Base-by-base conservation (phyloP, 2,888 invertebrate species). In the Conistra vaccinii region DNA sequence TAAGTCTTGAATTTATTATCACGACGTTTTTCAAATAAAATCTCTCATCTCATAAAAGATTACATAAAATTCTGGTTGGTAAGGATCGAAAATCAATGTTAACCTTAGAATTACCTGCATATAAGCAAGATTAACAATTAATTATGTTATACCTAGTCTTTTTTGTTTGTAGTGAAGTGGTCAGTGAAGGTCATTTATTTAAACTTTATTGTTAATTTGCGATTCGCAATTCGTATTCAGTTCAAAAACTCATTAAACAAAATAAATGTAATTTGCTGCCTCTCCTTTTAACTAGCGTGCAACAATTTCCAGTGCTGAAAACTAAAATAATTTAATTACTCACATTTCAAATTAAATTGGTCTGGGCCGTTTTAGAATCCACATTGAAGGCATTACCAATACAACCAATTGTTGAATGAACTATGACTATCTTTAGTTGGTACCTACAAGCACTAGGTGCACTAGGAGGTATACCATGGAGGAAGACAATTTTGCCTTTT, bases 181-280 rank as follows among this genome's bases (percentile, higher is more conserved):
- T 53, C 74, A 42, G 39, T 45, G 12, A 29, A 35, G 17, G 29
- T 3, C 17, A 51, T 35, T 51, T 20, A 42, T 35, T 76, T 29
- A 48, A 35, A 74, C n/a, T 53, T 9, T n/a, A 20, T 10, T 10
- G 20, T 68, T n/a, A 63, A 75, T 73, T 74, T 60, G 20, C 32
- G 32, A 66, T 67, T 80, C 48, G 57, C 20, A 26, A 75, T 69
- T 69, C 10, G 45, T 63, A 74, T 65, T 39, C 45, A 69, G 53
- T 53, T 76, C 4, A 20, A 63, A 63, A 76, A 70, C 58, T 67
- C 29, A 45, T 66, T 81, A 65, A 76, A 62, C 51, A 32, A 66
- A 69, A 68, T 76, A 20, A 57, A 67, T 70, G 39, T 42, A 66
- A 76, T 76, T 80, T 58, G 53, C 35, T 35, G 23, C 35, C 35